Conservation (phyloP, 2,797 vertebrate genomes). For the Dermochelys coriacea region DNA sequence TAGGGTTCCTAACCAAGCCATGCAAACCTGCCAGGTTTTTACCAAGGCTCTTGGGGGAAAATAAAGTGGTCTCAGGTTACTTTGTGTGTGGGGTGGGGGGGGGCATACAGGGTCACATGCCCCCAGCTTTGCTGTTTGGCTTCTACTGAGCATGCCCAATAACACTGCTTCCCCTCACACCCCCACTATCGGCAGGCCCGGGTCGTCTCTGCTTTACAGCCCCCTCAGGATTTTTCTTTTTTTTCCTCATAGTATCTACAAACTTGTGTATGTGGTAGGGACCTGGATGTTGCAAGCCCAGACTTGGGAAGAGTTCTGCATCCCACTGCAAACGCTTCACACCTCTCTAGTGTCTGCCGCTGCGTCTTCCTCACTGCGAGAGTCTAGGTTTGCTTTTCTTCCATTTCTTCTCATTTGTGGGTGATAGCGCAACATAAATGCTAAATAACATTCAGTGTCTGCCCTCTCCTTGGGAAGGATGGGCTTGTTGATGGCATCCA, state of each 20-base stretch:
- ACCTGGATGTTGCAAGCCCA: neutral
- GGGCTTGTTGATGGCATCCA: neutral
- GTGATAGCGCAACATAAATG: neutral
- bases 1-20: neutral
- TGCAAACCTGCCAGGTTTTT: neutral
- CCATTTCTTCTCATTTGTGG: neutral
- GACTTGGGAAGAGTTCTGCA: neutral
- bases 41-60: neutral
- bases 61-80: neutral
- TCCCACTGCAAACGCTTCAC: neutral
- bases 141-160: no score
- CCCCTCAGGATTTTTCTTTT: neutral
- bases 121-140: no score
- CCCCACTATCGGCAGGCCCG: no score
- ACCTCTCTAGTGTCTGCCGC: neutral
- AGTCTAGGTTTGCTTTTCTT: neutral
- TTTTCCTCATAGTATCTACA: neutral
- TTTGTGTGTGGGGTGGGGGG: neutral
- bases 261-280: neutral
- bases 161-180: no score
- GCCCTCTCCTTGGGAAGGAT: neutral
- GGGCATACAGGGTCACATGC: no score
- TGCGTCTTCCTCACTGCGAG: rapidly evolving
- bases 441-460: neutral
- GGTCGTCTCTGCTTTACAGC: no score